Evolutionary conservation across 1,140 invertebrate genomes (phyloP), one percentile per base, ranked within the genome.

Genomic region (Trissolcus basalis): DNA sequence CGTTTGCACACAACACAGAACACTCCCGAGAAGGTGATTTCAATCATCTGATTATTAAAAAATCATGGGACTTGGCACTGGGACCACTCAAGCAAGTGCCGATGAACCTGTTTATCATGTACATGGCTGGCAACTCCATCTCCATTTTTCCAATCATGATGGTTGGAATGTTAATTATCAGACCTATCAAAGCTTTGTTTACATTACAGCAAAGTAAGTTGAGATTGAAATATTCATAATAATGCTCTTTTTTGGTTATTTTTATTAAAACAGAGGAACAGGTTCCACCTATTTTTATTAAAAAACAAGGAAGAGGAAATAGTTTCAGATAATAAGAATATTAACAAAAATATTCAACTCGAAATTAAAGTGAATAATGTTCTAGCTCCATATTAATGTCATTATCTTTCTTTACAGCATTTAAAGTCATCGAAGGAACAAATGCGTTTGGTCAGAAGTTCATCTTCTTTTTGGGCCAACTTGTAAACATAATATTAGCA

Each of bases 131-230:
- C 36, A 99, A 97, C 88, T 98, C 97, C 0, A 99, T 99, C 81
- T 99, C 97, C 0, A 99, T 99, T 76, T 99, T 99, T 83, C 98
- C 98, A 1, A 99, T 99, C n/a, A 99, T 99, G 98, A 99, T 99
- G 98, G 96, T 99, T 13, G 97, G 97, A 36, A 99, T 99, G 98
- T 92, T 99, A 84, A 95, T 99, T 71, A 94, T 99, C 65, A 90
- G 97, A 76, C 97, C 97, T 11, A 93, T 99, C 1, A 98, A 99
- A 89, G 96, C 97, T 7, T 90, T 99, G 13, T 96, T 98, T 83
- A 90, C 95, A 1, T 93, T 96, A 58, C 94, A 96, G 83, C 92
- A 93, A 71, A 96, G 92, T 92, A 87, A 89, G 83, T 84, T 13
- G 9, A 39, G n/a, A 39, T 35, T 9, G 36, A 19, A 60, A 27